Conservation (phyloP, 2,888 invertebrate species). For the Nymphalis polychloros region DNA sequence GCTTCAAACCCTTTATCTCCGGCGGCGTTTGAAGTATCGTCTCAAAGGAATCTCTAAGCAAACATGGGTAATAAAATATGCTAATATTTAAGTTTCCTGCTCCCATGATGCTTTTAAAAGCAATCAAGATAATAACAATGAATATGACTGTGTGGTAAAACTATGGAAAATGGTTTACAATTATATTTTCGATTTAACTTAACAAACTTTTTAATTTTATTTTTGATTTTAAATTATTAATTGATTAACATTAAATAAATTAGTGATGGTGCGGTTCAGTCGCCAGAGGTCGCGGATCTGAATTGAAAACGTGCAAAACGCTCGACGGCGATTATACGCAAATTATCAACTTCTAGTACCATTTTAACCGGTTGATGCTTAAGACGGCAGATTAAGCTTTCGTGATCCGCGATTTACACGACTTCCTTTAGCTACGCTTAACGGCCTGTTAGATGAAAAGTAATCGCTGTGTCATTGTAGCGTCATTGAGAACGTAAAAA, state of each 20-base stretch:
- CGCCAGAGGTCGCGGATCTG: conserved; percentile 39
- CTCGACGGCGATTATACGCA: conserved; percentile 60
- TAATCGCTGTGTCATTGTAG: not conserved
- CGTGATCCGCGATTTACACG: conserved; percentile 33
- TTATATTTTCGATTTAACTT: not conserved
- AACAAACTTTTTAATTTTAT: not conserved
- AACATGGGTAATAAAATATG: conserved; percentile 69
- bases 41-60: conserved; percentile 64
- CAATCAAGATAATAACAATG: conserved; percentile 47
- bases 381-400: conserved; percentile 26
- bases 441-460: conserved; percentile 9
- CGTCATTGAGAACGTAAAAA: not conserved
- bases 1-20: conserved; percentile 55
- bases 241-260: not conserved
- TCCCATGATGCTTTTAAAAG: conserved; percentile 54
- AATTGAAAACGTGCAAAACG: conserved; percentile 66
- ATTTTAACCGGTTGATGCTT: conserved; percentile 40
- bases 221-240: not conserved
- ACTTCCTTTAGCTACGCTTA: conserved; percentile 23
- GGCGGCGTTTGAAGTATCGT: conserved; percentile 51
- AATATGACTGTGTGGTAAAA: not conserved
- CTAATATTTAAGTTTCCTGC: conserved; percentile 71
- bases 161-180: not conserved
- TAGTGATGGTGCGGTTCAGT: not conserved
- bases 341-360: conserved; percentile 49